These are phyloP conservation scores for Ischnus inquisitorius DNA, from an alignment of 2,888 invertebrate genomes.

Conservation along the genomic window DNA sequence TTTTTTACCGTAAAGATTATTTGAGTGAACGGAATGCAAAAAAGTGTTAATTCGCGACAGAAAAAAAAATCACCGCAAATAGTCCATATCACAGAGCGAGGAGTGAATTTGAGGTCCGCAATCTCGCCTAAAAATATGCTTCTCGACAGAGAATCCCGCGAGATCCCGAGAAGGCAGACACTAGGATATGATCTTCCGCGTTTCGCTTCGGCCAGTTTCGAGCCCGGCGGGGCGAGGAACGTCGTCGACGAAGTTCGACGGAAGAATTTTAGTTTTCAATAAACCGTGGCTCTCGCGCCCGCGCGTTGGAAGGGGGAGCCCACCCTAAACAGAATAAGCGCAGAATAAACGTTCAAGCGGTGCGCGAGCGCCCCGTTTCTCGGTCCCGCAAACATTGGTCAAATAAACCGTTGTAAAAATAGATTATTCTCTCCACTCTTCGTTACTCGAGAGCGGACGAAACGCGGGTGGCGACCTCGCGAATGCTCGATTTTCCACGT, in stretches of 20 bases:
- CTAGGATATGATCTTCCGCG: background rate
- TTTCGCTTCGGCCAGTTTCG: conserved; percentile 4
- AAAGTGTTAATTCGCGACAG: too few relatives aligned
- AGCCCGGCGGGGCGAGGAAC: background rate
- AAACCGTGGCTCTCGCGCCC: conserved; percentile 11
- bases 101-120: background rate
- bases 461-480: background rate
- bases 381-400: conserved; percentile 55
- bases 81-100: background rate
- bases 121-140: conserved; percentile 5
- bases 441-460: background rate
- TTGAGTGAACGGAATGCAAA: too few relatives aligned
- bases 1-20: too few relatives aligned
- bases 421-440: conserved; percentile 26
- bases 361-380: conserved; percentile 2
- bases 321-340: conserved; percentile 40
- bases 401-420: conserved; percentile 64
- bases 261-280: conserved; percentile 40
- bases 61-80: too few relatives aligned
- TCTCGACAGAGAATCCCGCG: background rate
- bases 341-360: conserved; percentile 25
- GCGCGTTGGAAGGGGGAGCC: background rate
- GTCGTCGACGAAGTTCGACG: conserved; percentile 9
- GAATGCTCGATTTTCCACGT: background rate
- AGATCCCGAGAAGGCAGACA: background rate